Evolutionary conservation across 2,113 vertebrate species (phyloP), one percentile per base, ranked within the genome.

Genomic region (Cryptotis parvus): DNA sequence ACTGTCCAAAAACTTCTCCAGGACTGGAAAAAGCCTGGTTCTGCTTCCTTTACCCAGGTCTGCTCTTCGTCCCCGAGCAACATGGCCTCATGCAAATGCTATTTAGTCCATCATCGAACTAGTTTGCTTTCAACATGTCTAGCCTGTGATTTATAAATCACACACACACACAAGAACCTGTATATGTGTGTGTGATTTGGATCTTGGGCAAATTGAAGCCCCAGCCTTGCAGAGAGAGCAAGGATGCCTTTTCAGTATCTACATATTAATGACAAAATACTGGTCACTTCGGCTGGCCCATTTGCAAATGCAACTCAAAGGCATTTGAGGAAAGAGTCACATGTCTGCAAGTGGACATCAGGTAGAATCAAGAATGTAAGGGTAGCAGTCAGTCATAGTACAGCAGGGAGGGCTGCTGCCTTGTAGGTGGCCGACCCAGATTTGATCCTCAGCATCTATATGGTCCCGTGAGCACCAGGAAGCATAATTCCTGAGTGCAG

Each of bases 281-380:
- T 24, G 73, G 68, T 66, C 75, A 58, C 66, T 74, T 5, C 63
- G 75, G 33, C 39, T 58, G n/a, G 35, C 68, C 9, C 45, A 39
- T 70, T 87, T 87, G 49, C 4, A 94, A 81, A 94, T 41, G 65
- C 79, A 81, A 4, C 65, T 29, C 69, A 76, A 87, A 45, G 11
- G 4, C n/a, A 41, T 68, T 22, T 31, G 33, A 52, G 16, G 18
- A 58, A 58, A 63, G 1, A 73, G 70, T 61, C 14, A 35, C 0
- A 20, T 0, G 5, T 82, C 69, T 84, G 63, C 76, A 52, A 66
- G 0, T 14, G 66, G 72, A 35, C 8, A 70, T 18, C 1, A 55
- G 52, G 20, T 55, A 16, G 14, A 55, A 16, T 18, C 52, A 18
- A 20, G 15, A 55, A 58, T 58, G 18, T 24, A 58, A 24, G 55